Evolutionary conservation across 2,888 invertebrate species (phyloP).

Genomic region (Rhingia rostrata): DNA sequence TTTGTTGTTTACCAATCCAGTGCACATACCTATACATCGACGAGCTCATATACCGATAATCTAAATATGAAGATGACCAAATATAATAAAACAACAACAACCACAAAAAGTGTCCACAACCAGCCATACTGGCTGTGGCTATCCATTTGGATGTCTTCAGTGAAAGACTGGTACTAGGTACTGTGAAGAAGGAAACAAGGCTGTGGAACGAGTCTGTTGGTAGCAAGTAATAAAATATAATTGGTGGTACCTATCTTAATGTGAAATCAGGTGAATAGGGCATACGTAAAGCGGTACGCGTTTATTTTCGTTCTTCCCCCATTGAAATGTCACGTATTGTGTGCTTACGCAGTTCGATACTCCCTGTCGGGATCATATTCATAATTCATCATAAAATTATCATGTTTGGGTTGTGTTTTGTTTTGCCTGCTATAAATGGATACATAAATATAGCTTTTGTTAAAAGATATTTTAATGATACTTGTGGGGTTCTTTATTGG

Average conservation of each 20-base stretch:
- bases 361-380: conserved; percentile 43
- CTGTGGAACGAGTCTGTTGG: neutral
- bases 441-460: too few species aligned
- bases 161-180: neutral
- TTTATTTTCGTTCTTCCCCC: conserved; percentile 20
- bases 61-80: conserved; percentile 61
- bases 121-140: conserved; percentile 19
- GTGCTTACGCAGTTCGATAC: conserved; percentile 6
- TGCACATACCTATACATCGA: conserved; percentile 10
- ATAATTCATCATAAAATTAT: conserved; percentile 39
- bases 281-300: conserved; percentile 23
- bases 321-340: conserved; percentile 49
- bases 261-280: conserved; percentile 57
- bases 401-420: conserved; percentile 51
- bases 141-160: conserved; percentile 1
- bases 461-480: too few species aligned
- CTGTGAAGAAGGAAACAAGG: neutral
- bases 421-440: conserved; percentile 12
- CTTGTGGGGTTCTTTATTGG: too few species aligned
- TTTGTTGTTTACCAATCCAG: conserved; percentile 62
- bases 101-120: conserved; percentile 21
- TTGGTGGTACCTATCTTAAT: conserved; percentile 56
- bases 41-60: conserved; percentile 25
- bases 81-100: conserved; percentile 8
- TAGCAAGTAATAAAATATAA: conserved; percentile 31